A percentile compares a stretch with the other conserved stretches of the same genome.
Evolutionary conservation across 2,888 invertebrate species (phyloP).

Genomic region (Acleris literana): DNA sequence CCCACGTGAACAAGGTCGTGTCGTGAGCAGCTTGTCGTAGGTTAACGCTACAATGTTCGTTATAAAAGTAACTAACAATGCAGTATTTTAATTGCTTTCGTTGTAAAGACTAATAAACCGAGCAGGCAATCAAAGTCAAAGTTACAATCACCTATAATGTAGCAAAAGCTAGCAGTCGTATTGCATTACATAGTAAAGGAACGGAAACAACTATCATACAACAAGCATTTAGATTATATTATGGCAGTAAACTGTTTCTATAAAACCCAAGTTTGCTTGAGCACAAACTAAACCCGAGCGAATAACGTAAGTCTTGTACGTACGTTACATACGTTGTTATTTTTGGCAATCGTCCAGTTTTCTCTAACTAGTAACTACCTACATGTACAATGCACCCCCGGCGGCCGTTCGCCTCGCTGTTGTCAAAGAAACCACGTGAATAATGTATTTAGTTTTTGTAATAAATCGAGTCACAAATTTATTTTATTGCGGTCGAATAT

Average conservation of each 20-base stretch:
- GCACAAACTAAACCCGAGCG: conserved; percentile 7
- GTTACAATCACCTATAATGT: too few species aligned
- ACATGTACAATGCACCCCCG: conserved; percentile 55
- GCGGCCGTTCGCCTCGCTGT: conserved; percentile 62
- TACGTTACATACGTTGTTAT: conserved; percentile 49
- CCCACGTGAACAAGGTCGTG: too few species aligned
- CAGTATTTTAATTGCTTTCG: too few species aligned
- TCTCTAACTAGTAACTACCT: conserved; percentile 44
- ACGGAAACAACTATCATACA: too few species aligned
- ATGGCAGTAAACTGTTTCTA: not conserved
- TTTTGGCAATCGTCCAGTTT: conserved; percentile 66
- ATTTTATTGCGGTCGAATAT: conserved; percentile 9
- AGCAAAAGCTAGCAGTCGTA: too few species aligned
- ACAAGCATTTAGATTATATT: too few species aligned
- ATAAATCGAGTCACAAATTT: conserved; percentile 31
- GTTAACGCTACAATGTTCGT: too few species aligned
- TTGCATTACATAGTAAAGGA: too few species aligned
- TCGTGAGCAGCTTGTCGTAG: too few species aligned
- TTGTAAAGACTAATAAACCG: too few species aligned
- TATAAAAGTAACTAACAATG: too few species aligned
- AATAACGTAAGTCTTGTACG: conserved; percentile 12
- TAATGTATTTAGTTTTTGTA: conserved; percentile 56
- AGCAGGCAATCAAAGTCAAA: too few species aligned
- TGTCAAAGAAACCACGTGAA: conserved; percentile 59
- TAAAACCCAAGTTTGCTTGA: not conserved